Evolutionary conservation across 2,888 invertebrate species (phyloP).

Genomic region (Melanostoma scalare): DNA sequence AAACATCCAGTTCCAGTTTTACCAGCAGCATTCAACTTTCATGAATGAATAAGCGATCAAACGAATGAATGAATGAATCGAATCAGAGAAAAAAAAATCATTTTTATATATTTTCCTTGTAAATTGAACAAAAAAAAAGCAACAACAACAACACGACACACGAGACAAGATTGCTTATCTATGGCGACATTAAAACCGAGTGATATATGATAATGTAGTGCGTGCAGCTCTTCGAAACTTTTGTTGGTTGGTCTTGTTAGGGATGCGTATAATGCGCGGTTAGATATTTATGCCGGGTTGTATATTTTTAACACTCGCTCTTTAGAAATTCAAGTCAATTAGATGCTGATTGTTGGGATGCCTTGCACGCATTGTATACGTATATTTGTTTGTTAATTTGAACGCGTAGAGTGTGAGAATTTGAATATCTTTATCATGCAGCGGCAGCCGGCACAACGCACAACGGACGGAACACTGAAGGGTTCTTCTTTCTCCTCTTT

Average conservation of each 20-base stretch:
- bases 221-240: constrained; percentile 24
- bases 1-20: constrained; percentile 49
- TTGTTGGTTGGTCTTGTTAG: constrained; percentile 22
- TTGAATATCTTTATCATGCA: constrained; percentile 61
- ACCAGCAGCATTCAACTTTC: constrained; percentile 39
- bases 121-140: constrained; percentile 8
- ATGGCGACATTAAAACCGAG: constrained; percentile 65
- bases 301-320: constrained; percentile 18
- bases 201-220: constrained; percentile 69
- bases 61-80: constrained; percentile 44
- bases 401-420: constrained; percentile 64
- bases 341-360: constrained; percentile 64
- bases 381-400: constrained; percentile 65
- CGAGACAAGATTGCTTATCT: constrained; percentile 67
- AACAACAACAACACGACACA: constrained; percentile 57
- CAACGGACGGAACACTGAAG: too few species aligned
- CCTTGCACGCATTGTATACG: constrained; percentile 4
- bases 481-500: constrained; percentile 13
- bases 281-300: constrained; percentile 25
- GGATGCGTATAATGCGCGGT: constrained; percentile 27
- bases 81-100: constrained; percentile 18
- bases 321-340: constrained; percentile 64
- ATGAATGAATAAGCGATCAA: constrained; percentile 70
- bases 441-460: neutral
- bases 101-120: constrained; percentile 38